Percentiles rank a stretch among this genome's conserved stretches.
These are phyloP conservation scores for Drosophila ohnishii DNA, from an alignment of 1,140 invertebrate genomes.

Conservation along the genomic window DNA sequence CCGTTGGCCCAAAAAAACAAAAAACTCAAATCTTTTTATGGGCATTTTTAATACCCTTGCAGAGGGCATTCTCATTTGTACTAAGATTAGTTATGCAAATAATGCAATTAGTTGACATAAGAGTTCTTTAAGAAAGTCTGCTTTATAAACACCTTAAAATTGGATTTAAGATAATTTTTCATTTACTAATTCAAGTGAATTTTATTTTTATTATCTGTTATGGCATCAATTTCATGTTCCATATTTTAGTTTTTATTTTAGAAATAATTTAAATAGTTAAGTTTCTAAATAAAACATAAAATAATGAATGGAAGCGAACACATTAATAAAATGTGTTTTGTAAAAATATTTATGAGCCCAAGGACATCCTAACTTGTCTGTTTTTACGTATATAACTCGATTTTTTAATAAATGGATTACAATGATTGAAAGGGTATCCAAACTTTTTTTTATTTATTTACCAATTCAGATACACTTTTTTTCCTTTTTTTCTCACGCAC, in stretches of 20 bases:
- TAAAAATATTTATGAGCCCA: neutral
- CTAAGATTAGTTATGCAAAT: conserved; percentile 7
- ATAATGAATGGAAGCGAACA: neutral
- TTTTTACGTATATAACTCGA: too few species aligned
- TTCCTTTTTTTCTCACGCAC: conserved; percentile 37
- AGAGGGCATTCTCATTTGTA: conserved; percentile 20
- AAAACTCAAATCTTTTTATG: conserved; percentile 17
- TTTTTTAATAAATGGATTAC: too few species aligned
- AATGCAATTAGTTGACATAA: neutral
- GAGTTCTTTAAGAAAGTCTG: neutral
- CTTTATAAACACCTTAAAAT: neutral
- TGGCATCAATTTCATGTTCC: too few species aligned
- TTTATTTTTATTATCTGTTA: too few species aligned
- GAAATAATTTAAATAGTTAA: too few species aligned
- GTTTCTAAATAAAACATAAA: too few species aligned
- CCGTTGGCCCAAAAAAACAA: conserved; percentile 31
- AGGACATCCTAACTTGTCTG: too few species aligned
- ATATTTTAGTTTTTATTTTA: too few species aligned
- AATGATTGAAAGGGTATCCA: neutral
- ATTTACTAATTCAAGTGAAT: too few species aligned
- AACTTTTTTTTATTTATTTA: too few species aligned
- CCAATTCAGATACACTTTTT: neutral
- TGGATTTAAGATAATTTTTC: neutral
- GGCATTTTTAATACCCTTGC: conserved; percentile 27
- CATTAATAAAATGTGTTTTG: neutral